Base-by-base conservation (phyloP, 2,797 vertebrate species). In the Halcyon leucocephala region DNA sequence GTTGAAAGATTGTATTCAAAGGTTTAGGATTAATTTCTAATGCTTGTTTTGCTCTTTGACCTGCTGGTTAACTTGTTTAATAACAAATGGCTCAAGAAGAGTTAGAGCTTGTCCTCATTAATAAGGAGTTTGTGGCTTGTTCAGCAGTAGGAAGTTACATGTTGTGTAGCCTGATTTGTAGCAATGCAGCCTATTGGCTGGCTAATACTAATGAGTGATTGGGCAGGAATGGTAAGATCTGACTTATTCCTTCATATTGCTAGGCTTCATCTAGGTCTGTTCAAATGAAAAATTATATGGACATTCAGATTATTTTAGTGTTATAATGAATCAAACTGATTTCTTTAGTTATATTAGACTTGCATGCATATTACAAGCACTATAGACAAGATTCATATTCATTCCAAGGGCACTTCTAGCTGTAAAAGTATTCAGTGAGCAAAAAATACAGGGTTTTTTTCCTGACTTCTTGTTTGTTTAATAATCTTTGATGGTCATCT, bases 11-110 rank as follows among this genome's bases (percentile, higher is more conserved):
- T 46, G 41, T 52, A 44, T 76, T 71, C 18, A 72, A 54, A 84
- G 39, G 18, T 49, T 90, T 58, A 61, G 28, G 21, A 21, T 42
- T 24, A 72, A 79, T 86, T 93, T 80, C 17, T 84, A 65, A 42
- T 72, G 73, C 49, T 69, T 79, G 13, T 54, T 94, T 82, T 92
- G 54, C 66, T 90, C 65, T 95, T 85, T 83, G 66, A 64, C 76
- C 65, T 71, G 8, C 51, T 74, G 26, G 19, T 60, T 93, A 83
- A 67, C 65, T 78, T 1, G 7, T 82, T 93, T 67, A 37, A 67
- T 85, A 89, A 82, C 57, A 93, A 61, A 29, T 7, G 10, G 28
- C 21, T 85, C 5, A 35, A n/a, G 18, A 82, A 64, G 55, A 66
- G 51, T 37, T 86, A 35, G 29, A 87, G 39, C 37, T 58, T 5